These are phyloP conservation scores for Cetoscarus ocellatus DNA, from an alignment of 2,797 vertebrate species.

Conservation along the genomic window DNA sequence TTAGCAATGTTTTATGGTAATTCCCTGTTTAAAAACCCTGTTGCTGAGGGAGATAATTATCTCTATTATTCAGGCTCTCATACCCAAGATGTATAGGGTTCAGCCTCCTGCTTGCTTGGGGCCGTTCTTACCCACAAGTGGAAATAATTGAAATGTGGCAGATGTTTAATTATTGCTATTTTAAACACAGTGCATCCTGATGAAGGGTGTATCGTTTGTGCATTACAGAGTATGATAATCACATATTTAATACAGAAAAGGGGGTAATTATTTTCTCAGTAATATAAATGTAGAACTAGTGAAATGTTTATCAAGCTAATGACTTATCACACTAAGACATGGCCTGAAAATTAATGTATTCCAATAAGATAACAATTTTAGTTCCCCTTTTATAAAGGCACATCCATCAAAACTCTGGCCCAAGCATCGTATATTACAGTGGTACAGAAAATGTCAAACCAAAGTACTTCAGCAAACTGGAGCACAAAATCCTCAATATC, in stretches of 20 bases:
- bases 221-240: conserved; percentile 57
- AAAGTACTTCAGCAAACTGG: conserved; percentile 10
- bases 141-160: conserved; percentile 83
- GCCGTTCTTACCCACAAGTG: conserved; percentile 79
- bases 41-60: conserved; percentile 85
- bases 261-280: conserved; percentile 58
- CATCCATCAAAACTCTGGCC: not conserved
- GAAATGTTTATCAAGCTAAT: conserved; percentile 51
- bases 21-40: conserved; percentile 72
- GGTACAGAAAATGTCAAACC: conserved; percentile 4
- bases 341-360: conserved; percentile 6
- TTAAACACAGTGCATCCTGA: conserved; percentile 71
- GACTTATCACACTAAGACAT: conserved; percentile 18
- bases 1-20: conserved; percentile 82
- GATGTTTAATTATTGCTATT: conserved; percentile 86
- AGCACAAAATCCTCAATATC: conserved; percentile 27
- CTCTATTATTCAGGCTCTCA: conserved; percentile 83
- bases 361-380: not conserved
- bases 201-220: conserved; percentile 68
- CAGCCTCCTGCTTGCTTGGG: conserved; percentile 72
- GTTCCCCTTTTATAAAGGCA: not conserved
- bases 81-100: conserved; percentile 75
- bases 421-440: conserved; percentile 3
- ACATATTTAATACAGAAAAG: conserved; percentile 41
- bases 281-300: conserved; percentile 53